phyloP scores from a whole-genome alignment of 35 echinoderm and acorn worm species.

The Chiridota heheva region DNA sequence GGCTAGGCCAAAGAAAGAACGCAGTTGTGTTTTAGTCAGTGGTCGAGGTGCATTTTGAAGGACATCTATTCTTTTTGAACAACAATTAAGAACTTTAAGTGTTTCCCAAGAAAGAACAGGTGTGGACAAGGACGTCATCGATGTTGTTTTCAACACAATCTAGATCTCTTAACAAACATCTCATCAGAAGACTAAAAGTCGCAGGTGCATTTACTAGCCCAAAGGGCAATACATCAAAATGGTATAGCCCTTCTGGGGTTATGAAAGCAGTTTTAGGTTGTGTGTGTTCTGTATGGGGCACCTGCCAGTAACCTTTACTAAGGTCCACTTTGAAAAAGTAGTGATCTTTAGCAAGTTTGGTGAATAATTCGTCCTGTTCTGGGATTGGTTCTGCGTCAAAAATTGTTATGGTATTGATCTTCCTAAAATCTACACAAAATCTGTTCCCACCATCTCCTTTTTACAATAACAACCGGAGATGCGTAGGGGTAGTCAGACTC shows the following conservation, averaged over 20 bases:
- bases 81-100: conserved; percentile 2
- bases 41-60: conserved; percentile 4
- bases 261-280: conserved; percentile 48
- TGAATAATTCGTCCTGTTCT: conserved; percentile 40
- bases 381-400: conserved; percentile 55
- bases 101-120: conserved; percentile 16
- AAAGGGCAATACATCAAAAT: conserved; percentile 50
- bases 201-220: conserved; percentile 47
- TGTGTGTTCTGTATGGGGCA: conserved; percentile 17
- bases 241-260: conserved; percentile 36
- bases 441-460: conserved; percentile 57
- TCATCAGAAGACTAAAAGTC: conserved; percentile 27
- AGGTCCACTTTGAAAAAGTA: conserved; percentile 51
- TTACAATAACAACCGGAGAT: conserved; percentile 45
- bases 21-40: neutral
- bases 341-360: conserved; percentile 1
- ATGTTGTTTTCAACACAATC: conserved; percentile 25
- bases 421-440: conserved; percentile 51
- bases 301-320: conserved; percentile 58
- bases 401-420: conserved; percentile 38
- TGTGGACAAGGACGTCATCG: conserved; percentile 43
- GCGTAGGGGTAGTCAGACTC: conserved; percentile 32
- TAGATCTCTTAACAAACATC: conserved; percentile 7
- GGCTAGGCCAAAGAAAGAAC: conserved; percentile 24
- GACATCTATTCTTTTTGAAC: neutral